Percentiles rank a stretch among this genome's conserved stretches.
phyloP scores from a whole-genome alignment of 2,888 invertebrate genomes.

The Nezara viridula region DNA sequence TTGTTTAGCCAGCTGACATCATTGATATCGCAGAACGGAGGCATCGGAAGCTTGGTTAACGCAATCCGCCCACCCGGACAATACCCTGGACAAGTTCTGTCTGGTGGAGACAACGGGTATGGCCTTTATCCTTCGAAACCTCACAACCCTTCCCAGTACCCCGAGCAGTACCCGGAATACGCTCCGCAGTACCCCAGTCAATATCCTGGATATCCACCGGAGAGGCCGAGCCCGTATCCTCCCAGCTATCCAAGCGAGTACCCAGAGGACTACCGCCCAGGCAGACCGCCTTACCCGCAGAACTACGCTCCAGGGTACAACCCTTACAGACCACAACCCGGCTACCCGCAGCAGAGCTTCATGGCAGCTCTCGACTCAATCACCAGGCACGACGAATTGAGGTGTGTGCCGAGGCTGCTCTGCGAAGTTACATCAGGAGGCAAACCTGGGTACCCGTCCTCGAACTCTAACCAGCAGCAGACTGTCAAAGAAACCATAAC shows the following conservation, averaged over 20 bases:
- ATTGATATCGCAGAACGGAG: conserved; percentile 64
- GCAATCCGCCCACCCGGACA: conserved; percentile 21
- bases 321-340: conserved; percentile 54
- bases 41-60: conserved; percentile 60
- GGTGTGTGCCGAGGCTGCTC: conserved; percentile 84
- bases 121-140: background rate
- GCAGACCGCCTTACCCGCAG: conserved; percentile 1
- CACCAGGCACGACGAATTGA: conserved; percentile 80
- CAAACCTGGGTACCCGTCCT: conserved; percentile 67
- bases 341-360: conserved; percentile 67
- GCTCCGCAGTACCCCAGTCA: background rate
- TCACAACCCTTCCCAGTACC: background rate
- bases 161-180: conserved; percentile 14
- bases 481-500: conserved; percentile 71
- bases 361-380: conserved; percentile 75
- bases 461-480: conserved; percentile 19
- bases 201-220: conserved; percentile 33
- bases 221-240: conserved; percentile 51
- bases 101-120: conserved; percentile 35
- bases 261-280: conserved; percentile 14
- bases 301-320: conserved; percentile 1
- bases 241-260: conserved; percentile 50
- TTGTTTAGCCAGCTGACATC: conserved; percentile 63
- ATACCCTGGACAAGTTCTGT: conserved; percentile 53
- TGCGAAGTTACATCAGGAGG: conserved; percentile 82